Conservation (phyloP, 2,797 vertebrate species). For the Anguilla megastoma region DNA sequence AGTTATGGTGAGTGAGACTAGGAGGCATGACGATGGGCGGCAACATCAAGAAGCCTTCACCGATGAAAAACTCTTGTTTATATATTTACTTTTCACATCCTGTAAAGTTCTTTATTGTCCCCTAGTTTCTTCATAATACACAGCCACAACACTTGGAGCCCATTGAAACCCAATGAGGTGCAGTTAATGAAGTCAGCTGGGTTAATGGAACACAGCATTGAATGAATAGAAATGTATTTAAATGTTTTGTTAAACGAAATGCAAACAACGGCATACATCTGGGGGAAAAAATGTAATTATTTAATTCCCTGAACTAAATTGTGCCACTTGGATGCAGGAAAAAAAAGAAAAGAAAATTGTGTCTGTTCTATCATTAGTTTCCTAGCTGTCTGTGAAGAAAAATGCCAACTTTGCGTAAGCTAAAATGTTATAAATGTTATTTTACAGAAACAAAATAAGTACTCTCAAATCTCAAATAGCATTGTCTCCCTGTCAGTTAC, state of each 20-base stretch:
- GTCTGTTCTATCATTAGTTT: neutral
- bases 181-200: neutral
- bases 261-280: neutral
- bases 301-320: neutral
- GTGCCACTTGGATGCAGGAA: neutral
- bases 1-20: no score
- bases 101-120: neutral
- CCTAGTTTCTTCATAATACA: neutral
- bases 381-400: neutral
- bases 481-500: neutral
- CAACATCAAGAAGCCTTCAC: no score
- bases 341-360: neutral
- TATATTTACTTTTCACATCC: neutral
- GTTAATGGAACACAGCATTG: neutral
- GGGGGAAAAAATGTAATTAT: no score
- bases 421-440: neutral
- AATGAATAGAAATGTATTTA: neutral
- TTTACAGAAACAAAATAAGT: neutral
- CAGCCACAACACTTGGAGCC: neutral
- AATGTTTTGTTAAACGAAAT: neutral
- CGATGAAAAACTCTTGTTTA: neutral
- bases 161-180: neutral
- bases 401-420: neutral
- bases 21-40: no score
- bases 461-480: neutral